Percentiles rank a stretch among this genome's conserved stretches.
phyloP scores from a whole-genome alignment of 2,888 invertebrate species.

The Bellardia bayeri region DNA sequence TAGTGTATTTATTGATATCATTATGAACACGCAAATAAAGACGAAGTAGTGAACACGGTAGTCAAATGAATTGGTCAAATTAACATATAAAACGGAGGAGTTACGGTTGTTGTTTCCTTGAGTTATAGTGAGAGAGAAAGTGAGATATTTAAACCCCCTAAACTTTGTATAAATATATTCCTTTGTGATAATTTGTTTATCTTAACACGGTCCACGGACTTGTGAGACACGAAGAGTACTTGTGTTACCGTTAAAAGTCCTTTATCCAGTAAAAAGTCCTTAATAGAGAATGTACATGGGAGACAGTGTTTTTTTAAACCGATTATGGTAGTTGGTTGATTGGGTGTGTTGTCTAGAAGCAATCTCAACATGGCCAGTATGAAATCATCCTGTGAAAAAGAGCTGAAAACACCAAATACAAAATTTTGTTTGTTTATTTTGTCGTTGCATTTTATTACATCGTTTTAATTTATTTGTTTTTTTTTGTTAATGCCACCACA shows the following conservation, averaged over 20 bases:
- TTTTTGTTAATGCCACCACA: slow-evolving; percentile 78
- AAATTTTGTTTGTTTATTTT: slow-evolving; percentile 79
- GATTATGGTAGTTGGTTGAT: slow-evolving; percentile 66
- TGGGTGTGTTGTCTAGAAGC: slow-evolving; percentile 69
- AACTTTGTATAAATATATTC: slow-evolving; percentile 84
- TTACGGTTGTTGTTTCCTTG: slow-evolving; percentile 50
- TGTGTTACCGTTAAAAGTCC: slow-evolving; percentile 76
- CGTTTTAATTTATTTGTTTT: slow-evolving; percentile 53
- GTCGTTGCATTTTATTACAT: slow-evolving; percentile 72
- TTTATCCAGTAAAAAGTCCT: slow-evolving; percentile 68
- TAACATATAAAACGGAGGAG: slow-evolving; percentile 35
- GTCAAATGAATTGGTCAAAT: slow-evolving; percentile 64
- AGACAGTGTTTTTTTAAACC: slow-evolving; percentile 63
- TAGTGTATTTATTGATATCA: slow-evolving; percentile 40
- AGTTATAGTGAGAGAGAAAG: slow-evolving; percentile 45
- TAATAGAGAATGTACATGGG: slow-evolving; percentile 65
- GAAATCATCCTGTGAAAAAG: slow-evolving; percentile 81
- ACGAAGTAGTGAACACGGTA: slow-evolving; percentile 66
- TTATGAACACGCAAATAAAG: slow-evolving; percentile 32
- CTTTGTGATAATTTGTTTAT: slow-evolving; percentile 76
- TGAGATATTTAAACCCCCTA: slow-evolving; percentile 71
- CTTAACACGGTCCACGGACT: slow-evolving; percentile 72
- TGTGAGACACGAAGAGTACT: slow-evolving; percentile 74
- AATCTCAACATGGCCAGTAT: slow-evolving; percentile 74
- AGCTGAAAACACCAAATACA: slow-evolving; percentile 83